Evolutionary conservation across 1,140 invertebrate genomes (phyloP).

Genomic region (Drosophila sp.): DNA sequence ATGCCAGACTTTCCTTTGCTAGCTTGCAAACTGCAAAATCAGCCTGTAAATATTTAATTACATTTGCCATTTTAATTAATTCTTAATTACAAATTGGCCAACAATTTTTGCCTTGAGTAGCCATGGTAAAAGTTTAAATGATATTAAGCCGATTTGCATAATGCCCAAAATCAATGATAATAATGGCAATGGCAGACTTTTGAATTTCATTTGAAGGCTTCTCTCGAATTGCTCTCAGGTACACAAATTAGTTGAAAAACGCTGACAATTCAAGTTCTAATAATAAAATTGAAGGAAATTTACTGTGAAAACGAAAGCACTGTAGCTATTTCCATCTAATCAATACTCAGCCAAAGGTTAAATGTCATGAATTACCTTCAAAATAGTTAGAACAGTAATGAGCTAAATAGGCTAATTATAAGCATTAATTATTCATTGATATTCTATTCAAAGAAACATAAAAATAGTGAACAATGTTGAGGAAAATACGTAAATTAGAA

Average conservation of each 20-base stretch:
- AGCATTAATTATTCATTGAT: background rate
- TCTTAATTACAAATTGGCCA: conserved; percentile 3
- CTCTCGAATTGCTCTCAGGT: background rate
- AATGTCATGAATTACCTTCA: background rate
- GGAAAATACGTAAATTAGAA: no score
- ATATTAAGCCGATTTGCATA: conserved; percentile 11
- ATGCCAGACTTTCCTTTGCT: background rate
- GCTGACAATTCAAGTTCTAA: background rate
- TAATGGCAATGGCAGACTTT: background rate
- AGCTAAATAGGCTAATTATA: background rate
- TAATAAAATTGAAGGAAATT: background rate
- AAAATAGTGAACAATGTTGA: no score
- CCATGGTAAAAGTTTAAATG: conserved; percentile 24
- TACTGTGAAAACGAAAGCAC: background rate
- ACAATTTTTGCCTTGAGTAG: conserved; percentile 6
- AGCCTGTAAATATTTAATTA: background rate
- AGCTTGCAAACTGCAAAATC: background rate
- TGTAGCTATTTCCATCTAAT: background rate
- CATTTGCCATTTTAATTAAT: background rate
- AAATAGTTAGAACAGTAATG: background rate
- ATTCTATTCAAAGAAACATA: background rate
- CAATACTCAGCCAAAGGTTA: background rate
- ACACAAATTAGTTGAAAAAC: background rate
- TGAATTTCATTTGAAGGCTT: background rate
- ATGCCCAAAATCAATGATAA: conserved; percentile 13